These are phyloP conservation scores for Otis tarda DNA, from an alignment of 2,113 vertebrate genomes.

Conservation along the genomic window DNA sequence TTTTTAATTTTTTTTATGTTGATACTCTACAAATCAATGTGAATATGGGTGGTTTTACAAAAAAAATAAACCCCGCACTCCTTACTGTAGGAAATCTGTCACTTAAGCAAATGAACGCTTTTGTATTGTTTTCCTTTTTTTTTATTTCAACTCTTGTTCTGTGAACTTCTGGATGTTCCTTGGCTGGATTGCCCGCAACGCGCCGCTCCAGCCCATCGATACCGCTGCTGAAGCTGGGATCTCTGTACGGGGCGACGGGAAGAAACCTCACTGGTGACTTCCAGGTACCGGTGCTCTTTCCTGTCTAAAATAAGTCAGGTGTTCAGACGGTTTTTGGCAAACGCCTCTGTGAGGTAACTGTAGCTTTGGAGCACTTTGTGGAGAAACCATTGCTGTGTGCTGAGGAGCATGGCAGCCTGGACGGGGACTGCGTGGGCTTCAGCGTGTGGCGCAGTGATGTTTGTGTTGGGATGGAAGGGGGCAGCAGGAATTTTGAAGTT, in stretches of 20 bases:
- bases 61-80: neutral
- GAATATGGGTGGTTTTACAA: neutral
- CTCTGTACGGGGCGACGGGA: rapidly evolving
- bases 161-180: neutral
- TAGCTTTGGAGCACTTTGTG: neutral
- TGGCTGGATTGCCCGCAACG: rapidly evolving
- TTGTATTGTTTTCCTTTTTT: neutral
- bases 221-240: neutral
- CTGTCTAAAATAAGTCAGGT: neutral
- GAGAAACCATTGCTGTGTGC: neutral
- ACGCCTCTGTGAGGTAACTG: neutral
- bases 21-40: neutral
- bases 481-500: neutral
- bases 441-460: rapidly evolving
- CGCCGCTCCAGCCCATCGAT: neutral
- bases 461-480: neutral
- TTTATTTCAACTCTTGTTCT: neutral
- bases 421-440: rapidly evolving
- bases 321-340: neutral
- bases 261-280: neutral
- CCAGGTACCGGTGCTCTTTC: neutral
- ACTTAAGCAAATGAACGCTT: neutral
- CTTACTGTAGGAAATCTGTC: neutral
- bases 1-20: neutral
- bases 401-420: rapidly evolving